phyloP scores from a whole-genome alignment of 2,888 invertebrate genomes.

The Flabesymbios commensalis region DNA sequence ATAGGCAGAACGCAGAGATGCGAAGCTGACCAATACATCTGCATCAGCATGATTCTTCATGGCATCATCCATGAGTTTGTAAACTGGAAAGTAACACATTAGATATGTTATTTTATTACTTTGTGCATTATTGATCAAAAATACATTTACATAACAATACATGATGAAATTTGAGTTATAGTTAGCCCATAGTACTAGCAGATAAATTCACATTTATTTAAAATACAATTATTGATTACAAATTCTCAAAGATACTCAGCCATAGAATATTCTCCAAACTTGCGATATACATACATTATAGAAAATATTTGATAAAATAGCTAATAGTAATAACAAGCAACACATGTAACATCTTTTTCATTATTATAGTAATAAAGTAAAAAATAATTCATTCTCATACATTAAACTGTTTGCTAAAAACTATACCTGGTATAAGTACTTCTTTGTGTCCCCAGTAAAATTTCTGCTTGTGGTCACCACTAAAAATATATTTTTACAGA shows the following conservation, averaged over 20 bases:
- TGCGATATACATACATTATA: too few species aligned
- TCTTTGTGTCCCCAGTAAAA: slow-evolving; percentile 99
- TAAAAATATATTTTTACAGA: too few species aligned
- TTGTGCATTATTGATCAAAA: too few species aligned
- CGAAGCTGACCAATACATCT: slow-evolving; percentile 93
- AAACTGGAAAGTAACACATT: slow-evolving; percentile 72
- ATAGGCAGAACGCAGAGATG: slow-evolving; percentile 94
- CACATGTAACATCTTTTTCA: too few species aligned
- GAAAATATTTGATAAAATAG: too few species aligned
- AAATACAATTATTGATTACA: too few species aligned
- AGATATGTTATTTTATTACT: too few species aligned
- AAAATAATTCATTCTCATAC: not conserved
- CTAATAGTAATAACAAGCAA: too few species aligned
- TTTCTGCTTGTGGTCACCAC: slow-evolving; percentile 97
- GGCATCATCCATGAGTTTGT: slow-evolving; percentile 95
- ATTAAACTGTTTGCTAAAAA: not conserved
- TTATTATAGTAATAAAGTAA: not conserved
- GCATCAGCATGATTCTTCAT: slow-evolving; percentile 94
- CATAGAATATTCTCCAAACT: too few species aligned
- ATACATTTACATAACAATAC: too few species aligned
- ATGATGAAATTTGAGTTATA: too few species aligned
- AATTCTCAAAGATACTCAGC: too few species aligned
- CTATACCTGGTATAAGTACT: slow-evolving; percentile 70
- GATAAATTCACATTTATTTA: not conserved
- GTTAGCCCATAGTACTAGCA: slow-evolving; percentile 5